These are phyloP conservation scores for Eira barbara DNA, from an alignment of 2,113 vertebrate genomes.

Conservation along the genomic window DNA sequence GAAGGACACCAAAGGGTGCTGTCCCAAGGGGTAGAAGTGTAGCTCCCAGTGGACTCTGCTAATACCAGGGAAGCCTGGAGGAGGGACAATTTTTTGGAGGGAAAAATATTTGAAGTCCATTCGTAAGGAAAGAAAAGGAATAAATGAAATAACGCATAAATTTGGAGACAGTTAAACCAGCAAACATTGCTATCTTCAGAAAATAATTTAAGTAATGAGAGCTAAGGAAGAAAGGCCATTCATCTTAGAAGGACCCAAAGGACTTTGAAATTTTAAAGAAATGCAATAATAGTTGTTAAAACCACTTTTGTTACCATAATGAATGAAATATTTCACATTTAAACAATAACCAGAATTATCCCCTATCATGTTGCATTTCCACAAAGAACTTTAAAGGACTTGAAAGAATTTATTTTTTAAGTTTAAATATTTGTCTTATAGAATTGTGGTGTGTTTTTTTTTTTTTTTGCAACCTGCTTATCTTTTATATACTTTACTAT, in stretches of 20 bases:
- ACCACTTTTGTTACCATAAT: background rate
- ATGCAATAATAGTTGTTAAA: conserved; percentile 49
- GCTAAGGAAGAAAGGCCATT: conserved; percentile 17
- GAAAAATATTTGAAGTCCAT: background rate
- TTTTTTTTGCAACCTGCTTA: background rate
- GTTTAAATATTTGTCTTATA: background rate
- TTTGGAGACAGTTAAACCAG: background rate
- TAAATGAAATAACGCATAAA: background rate
- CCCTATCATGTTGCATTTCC: background rate
- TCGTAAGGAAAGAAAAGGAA: background rate
- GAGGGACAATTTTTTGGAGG: background rate
- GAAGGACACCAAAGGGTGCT: background rate
- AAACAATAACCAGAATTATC: conserved; percentile 64
- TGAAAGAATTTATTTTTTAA: background rate
- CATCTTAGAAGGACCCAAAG: conserved; percentile 41
- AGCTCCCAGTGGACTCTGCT: background rate
- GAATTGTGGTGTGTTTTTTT: too few species aligned
- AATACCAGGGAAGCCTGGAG: background rate
- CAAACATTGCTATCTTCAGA: conserved; percentile 58
- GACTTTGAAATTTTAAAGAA: conserved; percentile 23
- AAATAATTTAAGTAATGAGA: conserved; percentile 60
- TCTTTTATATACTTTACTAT: background rate
- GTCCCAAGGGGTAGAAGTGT: background rate
- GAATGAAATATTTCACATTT: conserved; percentile 63
- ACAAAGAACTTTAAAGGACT: background rate